Evolutionary conservation across 2,113 vertebrate species (phyloP).

Genomic region (Neolamprologus longior): DNA sequence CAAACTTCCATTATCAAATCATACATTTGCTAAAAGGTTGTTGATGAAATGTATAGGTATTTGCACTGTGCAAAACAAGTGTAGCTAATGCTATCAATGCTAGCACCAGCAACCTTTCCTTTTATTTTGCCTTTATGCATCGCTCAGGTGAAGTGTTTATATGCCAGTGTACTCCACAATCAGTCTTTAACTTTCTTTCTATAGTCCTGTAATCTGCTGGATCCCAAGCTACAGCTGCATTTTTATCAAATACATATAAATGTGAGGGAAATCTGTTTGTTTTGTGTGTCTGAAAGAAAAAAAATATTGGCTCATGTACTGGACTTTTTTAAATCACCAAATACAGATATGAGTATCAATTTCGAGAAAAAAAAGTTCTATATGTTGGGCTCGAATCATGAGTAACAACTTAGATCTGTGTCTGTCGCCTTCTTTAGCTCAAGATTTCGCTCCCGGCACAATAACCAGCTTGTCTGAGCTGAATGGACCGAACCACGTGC

Average conservation of each 20-base stretch:
- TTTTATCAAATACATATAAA: neutral
- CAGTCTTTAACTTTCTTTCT: neutral
- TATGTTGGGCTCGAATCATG: neutral
- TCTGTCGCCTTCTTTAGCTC: neutral
- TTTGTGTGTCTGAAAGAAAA: neutral
- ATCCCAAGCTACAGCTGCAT: neutral
- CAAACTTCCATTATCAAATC: neutral
- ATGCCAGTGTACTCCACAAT: neutral
- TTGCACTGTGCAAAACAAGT: neutral
- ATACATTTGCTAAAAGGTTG: neutral
- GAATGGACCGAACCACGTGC: neutral
- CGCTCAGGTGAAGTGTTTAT: neutral
- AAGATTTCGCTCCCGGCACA: conserved; percentile 11
- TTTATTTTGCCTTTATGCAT: neutral
- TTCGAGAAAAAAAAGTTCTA: neutral
- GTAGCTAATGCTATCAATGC: neutral
- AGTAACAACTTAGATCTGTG: neutral
- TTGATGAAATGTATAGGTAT: neutral
- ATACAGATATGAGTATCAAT: neutral
- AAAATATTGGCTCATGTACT: neutral
- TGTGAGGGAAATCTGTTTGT: neutral
- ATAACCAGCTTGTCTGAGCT: conserved; percentile 13
- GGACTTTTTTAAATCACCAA: neutral
- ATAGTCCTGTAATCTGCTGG: neutral
- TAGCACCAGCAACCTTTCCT: neutral